phyloP scores from a whole-genome alignment of 2,888 invertebrate genomes.

The Andrena haemorrhoa region DNA sequence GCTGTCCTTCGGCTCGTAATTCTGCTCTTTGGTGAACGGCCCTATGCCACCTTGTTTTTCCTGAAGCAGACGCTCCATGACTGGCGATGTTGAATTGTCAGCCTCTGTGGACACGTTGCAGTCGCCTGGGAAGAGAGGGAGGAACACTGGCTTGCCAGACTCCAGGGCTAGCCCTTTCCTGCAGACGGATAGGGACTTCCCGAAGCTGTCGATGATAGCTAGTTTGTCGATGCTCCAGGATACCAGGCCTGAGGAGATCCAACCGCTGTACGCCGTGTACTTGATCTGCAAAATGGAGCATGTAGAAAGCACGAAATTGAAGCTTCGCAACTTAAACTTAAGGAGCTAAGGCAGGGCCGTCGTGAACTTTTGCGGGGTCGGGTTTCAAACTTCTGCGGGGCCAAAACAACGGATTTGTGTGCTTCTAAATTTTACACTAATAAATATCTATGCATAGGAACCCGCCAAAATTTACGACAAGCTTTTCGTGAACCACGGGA shows the following conservation, averaged over 20 bases:
- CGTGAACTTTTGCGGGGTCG: too few relatives aligned
- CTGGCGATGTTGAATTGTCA: constrained; percentile 67
- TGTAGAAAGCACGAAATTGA: too few relatives aligned
- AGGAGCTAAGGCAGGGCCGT: too few relatives aligned
- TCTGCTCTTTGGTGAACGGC: constrained; percentile 81
- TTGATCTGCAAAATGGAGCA: constrained; percentile 87
- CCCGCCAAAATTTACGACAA: too few relatives aligned
- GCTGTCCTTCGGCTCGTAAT: constrained; percentile 75
- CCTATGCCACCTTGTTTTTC: constrained; percentile 75
- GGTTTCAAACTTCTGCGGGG: too few relatives aligned
- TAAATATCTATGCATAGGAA: too few relatives aligned
- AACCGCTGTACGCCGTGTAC: constrained; percentile 95
- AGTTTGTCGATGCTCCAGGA: constrained; percentile 94
- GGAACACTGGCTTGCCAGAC: constrained; percentile 90
- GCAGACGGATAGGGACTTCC: constrained; percentile 93
- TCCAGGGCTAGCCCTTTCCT: constrained; percentile 90
- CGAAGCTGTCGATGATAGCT: constrained; percentile 93
- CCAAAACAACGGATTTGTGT: too few relatives aligned
- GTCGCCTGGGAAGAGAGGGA: constrained; percentile 92
- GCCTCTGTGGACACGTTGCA: constrained; percentile 89
- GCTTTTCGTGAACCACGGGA: too few relatives aligned
- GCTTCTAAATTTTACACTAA: too few relatives aligned
- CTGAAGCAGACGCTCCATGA: constrained; percentile 61
- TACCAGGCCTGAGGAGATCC: constrained; percentile 94
- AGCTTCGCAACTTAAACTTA: too few relatives aligned